phyloP scores from a whole-genome alignment of 2,888 invertebrate species.

The Sesia bembeciformis region DNA sequence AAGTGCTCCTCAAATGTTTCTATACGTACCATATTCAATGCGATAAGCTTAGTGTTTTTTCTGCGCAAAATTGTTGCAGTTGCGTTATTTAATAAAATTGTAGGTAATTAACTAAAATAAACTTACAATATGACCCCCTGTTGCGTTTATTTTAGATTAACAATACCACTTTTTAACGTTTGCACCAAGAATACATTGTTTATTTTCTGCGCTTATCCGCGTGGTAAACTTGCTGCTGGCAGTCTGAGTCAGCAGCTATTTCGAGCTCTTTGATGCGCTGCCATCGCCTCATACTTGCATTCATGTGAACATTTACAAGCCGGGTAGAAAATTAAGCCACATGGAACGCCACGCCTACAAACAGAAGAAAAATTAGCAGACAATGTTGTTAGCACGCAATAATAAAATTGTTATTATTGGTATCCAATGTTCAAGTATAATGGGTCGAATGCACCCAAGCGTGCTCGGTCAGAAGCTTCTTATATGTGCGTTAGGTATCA shows the following conservation, averaged over 20 bases:
- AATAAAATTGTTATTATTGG: not conserved
- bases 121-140: not conserved
- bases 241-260: slow-evolving; percentile 56
- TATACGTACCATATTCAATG: not conserved
- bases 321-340: not conserved
- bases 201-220: not conserved
- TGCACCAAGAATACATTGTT: not conserved
- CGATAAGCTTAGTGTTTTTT: not conserved
- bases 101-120: not conserved
- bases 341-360: not conserved
- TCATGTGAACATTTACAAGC: not conserved
- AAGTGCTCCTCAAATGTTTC: not conserved
- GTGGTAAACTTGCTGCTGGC: slow-evolving; percentile 11
- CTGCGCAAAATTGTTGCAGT: not conserved
- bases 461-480: slow-evolving; percentile 8
- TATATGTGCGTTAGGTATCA: slow-evolving; percentile 17
- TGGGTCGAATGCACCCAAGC: slow-evolving; percentile 3
- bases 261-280: slow-evolving; percentile 38
- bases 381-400: not conserved
- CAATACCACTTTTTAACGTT: not conserved
- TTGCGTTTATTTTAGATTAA: not conserved
- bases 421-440: not conserved
- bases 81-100: not conserved
- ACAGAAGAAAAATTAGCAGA: not conserved
- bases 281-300: slow-evolving; percentile 5